Conservation (phyloP, 1,140 invertebrate species). For the Caenorhabditis latens region DNA sequence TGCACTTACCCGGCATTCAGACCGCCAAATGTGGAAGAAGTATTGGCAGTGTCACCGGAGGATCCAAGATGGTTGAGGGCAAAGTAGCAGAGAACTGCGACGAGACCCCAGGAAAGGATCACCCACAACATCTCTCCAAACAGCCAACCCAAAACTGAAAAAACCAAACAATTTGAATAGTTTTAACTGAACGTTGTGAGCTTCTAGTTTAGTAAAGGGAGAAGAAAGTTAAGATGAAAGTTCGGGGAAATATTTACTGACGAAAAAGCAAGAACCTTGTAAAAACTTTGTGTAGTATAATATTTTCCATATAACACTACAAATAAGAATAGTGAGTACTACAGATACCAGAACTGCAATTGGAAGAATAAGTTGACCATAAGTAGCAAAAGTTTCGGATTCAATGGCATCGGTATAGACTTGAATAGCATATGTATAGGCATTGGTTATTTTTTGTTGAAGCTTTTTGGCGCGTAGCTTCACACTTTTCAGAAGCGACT, state of each 20-base stretch:
- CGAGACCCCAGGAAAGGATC: conserved; percentile 66
- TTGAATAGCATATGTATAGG: conserved; percentile 34
- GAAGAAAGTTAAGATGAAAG: neutral
- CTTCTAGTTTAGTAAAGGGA: neutral
- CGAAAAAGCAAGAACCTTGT: neutral
- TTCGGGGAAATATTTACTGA: neutral
- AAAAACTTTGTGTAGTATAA: conserved; percentile 15
- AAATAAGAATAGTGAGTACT: conserved; percentile 27
- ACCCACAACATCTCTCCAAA: conserved; percentile 65
- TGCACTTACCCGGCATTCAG: conserved; percentile 9
- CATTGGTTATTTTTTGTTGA: neutral
- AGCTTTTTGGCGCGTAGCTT: conserved; percentile 9
- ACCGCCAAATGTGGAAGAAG: conserved; percentile 2
- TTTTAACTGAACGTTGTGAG: neutral
- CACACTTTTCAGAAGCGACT: conserved; percentile 36
- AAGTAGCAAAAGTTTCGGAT: conserved; percentile 33
- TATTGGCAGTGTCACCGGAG: conserved; percentile 18
- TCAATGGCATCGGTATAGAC: neutral
- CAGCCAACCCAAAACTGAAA: conserved; percentile 49
- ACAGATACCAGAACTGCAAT: conserved; percentile 15
- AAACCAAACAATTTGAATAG: neutral
- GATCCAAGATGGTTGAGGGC: conserved; percentile 65
- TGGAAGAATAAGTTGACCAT: conserved; percentile 11
- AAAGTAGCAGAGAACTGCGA: conserved; percentile 67
- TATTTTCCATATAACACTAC: conserved; percentile 10